phyloP scores from a whole-genome alignment of 2,888 invertebrate genomes.

The Tyria jacobaeae region DNA sequence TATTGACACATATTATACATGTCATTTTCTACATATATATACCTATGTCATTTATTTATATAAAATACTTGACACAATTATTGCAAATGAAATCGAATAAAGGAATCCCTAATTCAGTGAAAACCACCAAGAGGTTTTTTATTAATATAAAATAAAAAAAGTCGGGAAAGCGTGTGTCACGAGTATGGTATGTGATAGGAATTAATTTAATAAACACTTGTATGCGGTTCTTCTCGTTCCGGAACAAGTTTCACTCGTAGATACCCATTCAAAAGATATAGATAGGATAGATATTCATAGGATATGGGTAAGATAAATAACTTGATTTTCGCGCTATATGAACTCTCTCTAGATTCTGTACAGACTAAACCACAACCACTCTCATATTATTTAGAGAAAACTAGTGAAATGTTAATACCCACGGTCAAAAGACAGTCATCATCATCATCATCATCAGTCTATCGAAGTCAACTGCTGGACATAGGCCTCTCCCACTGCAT shows the following conservation, averaged over 20 bases:
- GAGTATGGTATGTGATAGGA: not conserved
- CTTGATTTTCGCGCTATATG: not conserved
- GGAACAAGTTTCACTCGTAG: slow-evolving; percentile 5
- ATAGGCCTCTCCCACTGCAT: too few species aligned
- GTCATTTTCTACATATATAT: too few species aligned
- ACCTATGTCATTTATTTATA: too few species aligned
- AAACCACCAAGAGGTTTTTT: too few species aligned
- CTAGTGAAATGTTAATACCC: not conserved
- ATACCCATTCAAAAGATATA: not conserved
- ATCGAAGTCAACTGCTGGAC: too few species aligned
- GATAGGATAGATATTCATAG: not conserved
- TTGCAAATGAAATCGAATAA: too few species aligned
- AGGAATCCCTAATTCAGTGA: not conserved
- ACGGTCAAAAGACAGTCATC: not conserved
- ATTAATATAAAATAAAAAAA: not conserved
- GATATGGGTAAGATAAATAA: not conserved
- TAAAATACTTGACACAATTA: too few species aligned
- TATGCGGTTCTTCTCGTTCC: slow-evolving; percentile 1
- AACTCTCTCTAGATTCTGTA: not conserved
- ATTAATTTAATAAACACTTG: slow-evolving; percentile 6
- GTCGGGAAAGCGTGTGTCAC: not conserved
- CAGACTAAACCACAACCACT: not conserved
- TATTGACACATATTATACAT: too few species aligned
- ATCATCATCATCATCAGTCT: too few species aligned
- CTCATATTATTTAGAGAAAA: not conserved